phyloP scores from a whole-genome alignment of 2,113 vertebrate genomes.

The Eretmochelys imbricata region DNA sequence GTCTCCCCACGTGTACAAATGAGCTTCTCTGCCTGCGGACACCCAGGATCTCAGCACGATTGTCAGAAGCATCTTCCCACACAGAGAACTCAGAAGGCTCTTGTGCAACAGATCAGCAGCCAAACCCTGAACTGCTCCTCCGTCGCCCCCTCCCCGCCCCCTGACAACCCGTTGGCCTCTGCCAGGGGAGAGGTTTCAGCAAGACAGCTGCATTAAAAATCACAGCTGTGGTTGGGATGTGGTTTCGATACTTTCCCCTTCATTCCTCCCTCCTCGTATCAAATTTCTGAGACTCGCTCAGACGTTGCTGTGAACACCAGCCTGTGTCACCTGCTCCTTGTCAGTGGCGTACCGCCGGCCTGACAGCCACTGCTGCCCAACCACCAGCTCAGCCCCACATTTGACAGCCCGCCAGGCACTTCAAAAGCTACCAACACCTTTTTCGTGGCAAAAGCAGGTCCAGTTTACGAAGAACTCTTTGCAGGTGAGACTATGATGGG shows the following conservation, averaged over 20 bases:
- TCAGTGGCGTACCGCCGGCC: neutral
- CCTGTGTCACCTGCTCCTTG: neutral
- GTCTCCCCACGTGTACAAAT: accelerated
- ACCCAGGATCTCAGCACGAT: accelerated
- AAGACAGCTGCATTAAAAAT: slow-evolving; percentile 67
- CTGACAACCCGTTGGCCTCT: neutral
- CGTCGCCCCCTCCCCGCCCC: neutral
- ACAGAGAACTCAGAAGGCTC: neutral
- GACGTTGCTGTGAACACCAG: neutral
- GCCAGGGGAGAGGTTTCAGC: slow-evolving; percentile 70
- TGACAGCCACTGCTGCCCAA: neutral
- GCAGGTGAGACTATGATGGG: neutral
- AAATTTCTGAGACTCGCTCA: neutral
- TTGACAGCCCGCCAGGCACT: neutral
- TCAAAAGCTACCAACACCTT: accelerated
- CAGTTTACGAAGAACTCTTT: neutral
- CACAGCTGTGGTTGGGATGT: slow-evolving; percentile 74
- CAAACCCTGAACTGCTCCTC: neutral
- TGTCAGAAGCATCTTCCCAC: neutral
- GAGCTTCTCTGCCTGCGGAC: accelerated
- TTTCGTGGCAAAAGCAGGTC: neutral
- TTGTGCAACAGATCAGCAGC: neutral
- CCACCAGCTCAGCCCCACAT: accelerated
- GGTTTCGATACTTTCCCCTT: slow-evolving; percentile 72
- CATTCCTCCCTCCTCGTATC: slow-evolving; percentile 60